Evolutionary conservation across 2,113 vertebrate genomes (phyloP), one percentile per base, ranked within the genome.

Genomic region (Pleuronectes platessa): DNA sequence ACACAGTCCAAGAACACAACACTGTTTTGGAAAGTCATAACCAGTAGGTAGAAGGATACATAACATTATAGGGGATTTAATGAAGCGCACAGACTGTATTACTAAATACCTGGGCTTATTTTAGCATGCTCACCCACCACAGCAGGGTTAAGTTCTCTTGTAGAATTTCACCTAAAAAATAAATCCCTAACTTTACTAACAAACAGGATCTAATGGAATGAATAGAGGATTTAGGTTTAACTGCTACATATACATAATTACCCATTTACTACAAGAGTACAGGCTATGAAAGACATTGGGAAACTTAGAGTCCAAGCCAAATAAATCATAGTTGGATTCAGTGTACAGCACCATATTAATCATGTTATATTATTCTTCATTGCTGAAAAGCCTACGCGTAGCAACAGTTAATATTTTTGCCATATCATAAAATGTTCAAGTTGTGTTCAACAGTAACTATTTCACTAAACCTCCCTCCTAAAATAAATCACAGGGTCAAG

Each of bases 71-170:
- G 51, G 56, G 65, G 74, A 86, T 86, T 85, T 68, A 64, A 73
- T 79, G 31, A 80, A 80, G 74, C 63, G 63, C 45, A 26, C 84
- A 77, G 78, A 73, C 78, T 74, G 68, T 66, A 79, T 82, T 76
- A 86, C 79, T 79, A 66, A 82, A 81, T 51, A 78, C 84, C 18
- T 60, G n/a, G 53, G 66, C 82, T 84, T 87, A 92, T 91, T 92
- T 84, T 89, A 90, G 88, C 78, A 2, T 18, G 4, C 78, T 82
- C 76, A 78, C 74, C 76, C 68, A 80, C 69, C 74, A 84, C 58
- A 71, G 62, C 31, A 83, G 79, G 31, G 59, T 84, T 87, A 63
- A 68, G 76, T 82, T 87, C 84, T 78, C 73, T 69, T 20, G 1
- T 23, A 83, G 74, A 81, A 71, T 81, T 73, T 87, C 76, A 84